A percentile compares a stretch with the other conserved stretches of the same genome.
Conservation (phyloP, 2,888 invertebrate species). For the Diplazon laetatorius region DNA sequence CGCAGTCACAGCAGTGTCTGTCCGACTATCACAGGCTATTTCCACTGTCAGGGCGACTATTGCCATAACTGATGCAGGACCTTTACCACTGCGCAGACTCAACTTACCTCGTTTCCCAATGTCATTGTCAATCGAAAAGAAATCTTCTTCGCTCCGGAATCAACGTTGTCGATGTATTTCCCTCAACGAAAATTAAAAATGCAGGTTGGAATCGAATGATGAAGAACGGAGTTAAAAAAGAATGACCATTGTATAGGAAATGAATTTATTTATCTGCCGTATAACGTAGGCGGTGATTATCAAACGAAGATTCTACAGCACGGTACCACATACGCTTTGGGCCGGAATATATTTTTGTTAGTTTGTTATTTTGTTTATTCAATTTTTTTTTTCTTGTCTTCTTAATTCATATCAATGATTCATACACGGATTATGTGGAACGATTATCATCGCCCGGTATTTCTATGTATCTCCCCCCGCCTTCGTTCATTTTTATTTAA, state of each 20-base stretch:
- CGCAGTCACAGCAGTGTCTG: not conserved
- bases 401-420: conserved; percentile 55
- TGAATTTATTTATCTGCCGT: conserved; percentile 61
- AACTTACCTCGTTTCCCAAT: conserved; percentile 13
- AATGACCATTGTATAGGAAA: conserved; percentile 48
- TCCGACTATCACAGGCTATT: not conserved
- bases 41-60: not conserved
- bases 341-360: conserved; percentile 58
- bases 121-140: not conserved
- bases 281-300: conserved; percentile 60
- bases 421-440: conserved; percentile 53
- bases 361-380: too few relatives aligned
- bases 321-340: conserved; percentile 63
- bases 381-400: conserved; percentile 30
- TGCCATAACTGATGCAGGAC: too few relatives aligned
- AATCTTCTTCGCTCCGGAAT: not conserved
- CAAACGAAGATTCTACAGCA: conserved; percentile 65
- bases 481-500: not conserved
- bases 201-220: not conserved
- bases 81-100: conserved; percentile 3
- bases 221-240: not conserved
- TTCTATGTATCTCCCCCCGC: conserved; percentile 41
- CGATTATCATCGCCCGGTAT: conserved; percentile 56
- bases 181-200: too few relatives aligned
- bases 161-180: not conserved